Conservation (phyloP, 2,797 vertebrate genomes). For the Hylomyscus alleni region DNA sequence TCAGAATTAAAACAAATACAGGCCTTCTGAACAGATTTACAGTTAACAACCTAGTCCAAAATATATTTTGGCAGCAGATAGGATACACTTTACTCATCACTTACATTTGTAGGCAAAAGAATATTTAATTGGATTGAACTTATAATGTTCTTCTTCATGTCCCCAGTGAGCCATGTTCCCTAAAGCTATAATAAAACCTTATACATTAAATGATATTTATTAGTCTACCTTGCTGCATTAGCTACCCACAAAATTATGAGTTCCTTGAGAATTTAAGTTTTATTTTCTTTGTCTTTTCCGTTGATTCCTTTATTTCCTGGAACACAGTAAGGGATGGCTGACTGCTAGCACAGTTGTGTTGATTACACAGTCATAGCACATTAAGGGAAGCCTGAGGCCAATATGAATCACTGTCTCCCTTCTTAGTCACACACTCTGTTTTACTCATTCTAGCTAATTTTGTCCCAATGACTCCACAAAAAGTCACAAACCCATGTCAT, state of each 20-base stretch:
- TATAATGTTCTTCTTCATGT: slow-evolving; percentile 13
- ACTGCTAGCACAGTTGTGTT: neutral
- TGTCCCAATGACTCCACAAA: neutral
- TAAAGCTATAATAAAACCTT: neutral
- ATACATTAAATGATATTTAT: slow-evolving; percentile 61
- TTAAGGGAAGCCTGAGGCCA: neutral
- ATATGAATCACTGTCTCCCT: neutral
- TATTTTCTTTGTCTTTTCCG: slow-evolving; percentile 58
- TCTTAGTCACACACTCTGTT: neutral
- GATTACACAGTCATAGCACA: neutral
- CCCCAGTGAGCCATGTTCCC: slow-evolving; percentile 13
- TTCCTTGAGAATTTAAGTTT: slow-evolving; percentile 35
- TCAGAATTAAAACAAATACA: slow-evolving; percentile 6
- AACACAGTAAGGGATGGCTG: neutral
- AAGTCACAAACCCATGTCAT: neutral
- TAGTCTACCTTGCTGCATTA: neutral
- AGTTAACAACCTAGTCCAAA: neutral
- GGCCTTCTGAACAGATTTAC: neutral
- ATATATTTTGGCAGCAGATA: neutral
- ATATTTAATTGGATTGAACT: slow-evolving; percentile 42
- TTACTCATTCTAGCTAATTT: neutral
- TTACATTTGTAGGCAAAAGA: slow-evolving; percentile 1
- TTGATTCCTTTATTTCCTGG: neutral
- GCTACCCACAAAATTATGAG: slow-evolving; percentile 4
- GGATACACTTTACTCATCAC: neutral